Evolutionary conservation across 2,113 vertebrate species (phyloP).

Genomic region (Capreolus pygargus): DNA sequence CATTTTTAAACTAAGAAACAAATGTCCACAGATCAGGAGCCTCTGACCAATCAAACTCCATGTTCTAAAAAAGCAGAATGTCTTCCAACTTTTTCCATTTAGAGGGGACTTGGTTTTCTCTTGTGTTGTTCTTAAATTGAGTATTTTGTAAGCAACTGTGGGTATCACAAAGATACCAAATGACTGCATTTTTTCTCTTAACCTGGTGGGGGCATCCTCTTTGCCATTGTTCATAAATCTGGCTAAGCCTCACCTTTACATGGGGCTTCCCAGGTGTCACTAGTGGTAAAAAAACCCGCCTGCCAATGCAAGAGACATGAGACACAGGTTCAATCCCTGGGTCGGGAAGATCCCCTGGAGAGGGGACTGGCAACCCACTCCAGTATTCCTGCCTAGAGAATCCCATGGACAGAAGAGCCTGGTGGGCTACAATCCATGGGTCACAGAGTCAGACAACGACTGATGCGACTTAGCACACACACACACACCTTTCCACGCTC

Average conservation of each 20-base stretch:
- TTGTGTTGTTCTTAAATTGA: not conserved
- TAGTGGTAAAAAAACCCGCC: not conserved
- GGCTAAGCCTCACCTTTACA: not conserved
- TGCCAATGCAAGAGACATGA: not conserved
- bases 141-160: not conserved
- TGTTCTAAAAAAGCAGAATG: not conserved
- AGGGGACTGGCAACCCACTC: not conserved
- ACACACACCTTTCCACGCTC: not conserved
- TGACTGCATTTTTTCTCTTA: not conserved
- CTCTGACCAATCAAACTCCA: not conserved
- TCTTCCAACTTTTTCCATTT: not conserved
- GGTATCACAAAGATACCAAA: not conserved
- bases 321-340: not conserved
- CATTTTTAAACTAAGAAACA: not conserved
- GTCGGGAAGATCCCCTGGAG: not conserved
- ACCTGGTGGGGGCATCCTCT: not conserved
- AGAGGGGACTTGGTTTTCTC: not conserved
- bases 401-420: not conserved
- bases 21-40: not conserved
- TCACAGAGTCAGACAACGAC: not conserved
- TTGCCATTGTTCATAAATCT: not conserved
- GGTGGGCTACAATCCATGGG: not conserved
- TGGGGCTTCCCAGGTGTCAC: not conserved
- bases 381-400: not conserved
- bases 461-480: accelerated